Conservation (phyloP, 2,113 vertebrate genomes). For the Rhynchomys soricoides region DNA sequence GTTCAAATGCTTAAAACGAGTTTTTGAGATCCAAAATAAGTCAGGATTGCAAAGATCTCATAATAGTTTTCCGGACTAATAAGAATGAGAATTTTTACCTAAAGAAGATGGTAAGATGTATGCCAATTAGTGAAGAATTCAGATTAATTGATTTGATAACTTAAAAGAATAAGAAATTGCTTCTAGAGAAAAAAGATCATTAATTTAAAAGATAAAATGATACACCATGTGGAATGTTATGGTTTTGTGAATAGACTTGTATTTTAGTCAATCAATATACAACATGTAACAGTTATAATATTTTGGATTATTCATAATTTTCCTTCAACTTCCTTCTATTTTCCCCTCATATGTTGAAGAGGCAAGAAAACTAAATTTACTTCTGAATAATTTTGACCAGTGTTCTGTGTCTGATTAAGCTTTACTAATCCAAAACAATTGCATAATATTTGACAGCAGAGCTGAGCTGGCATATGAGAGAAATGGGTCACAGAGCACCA, state of each 20-base stretch:
- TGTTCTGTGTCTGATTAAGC: background rate
- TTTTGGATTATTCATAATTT: background rate
- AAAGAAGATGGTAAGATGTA: background rate
- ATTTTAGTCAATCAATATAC: conserved; percentile 25
- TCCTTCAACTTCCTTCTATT: background rate
- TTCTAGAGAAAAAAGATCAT: background rate
- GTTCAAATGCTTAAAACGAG: background rate
- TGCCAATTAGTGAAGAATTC: background rate
- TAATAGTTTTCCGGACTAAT: background rate
- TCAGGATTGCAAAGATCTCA: background rate
- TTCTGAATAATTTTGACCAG: background rate
- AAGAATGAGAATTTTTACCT: background rate
- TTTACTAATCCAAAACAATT: background rate
- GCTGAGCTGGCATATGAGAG: background rate
- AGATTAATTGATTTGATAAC: background rate
- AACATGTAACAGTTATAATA: conserved; percentile 10
- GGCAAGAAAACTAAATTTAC: background rate
- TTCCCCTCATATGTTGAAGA: background rate
- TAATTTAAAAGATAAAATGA: background rate
- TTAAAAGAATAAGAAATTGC: background rate
- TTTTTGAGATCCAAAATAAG: background rate
- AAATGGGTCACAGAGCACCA: too few relatives aligned
- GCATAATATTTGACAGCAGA: background rate
- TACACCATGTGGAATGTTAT: background rate
- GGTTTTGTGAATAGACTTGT: conserved; percentile 23